Percentiles rank a stretch among this genome's conserved stretches.
phyloP scores from a whole-genome alignment of 1,140 invertebrate species.

The Conus betulinus region DNA sequence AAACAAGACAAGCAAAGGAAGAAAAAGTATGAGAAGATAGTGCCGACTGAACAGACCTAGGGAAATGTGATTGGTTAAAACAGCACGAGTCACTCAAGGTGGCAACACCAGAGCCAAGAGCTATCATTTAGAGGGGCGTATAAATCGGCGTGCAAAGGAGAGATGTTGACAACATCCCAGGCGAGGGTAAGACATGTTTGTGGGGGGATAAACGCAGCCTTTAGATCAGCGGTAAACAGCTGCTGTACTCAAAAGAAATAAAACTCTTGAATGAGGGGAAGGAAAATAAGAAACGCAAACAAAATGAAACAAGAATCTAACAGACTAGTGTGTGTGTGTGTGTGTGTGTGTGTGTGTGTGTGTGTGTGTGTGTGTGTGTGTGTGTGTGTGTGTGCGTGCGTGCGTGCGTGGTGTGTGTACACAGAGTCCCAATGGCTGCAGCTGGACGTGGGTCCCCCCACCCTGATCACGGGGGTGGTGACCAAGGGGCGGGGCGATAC shows the following conservation, averaged over 20 bases:
- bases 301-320: neutral
- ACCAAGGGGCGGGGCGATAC: conserved; percentile 79
- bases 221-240: too few relatives aligned
- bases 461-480: conserved; percentile 78
- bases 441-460: conserved; percentile 79
- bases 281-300: neutral
- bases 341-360: too few relatives aligned
- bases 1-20: too few relatives aligned
- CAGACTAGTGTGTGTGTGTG: too few relatives aligned
- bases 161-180: too few relatives aligned
- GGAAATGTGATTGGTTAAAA: too few relatives aligned
- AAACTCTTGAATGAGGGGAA: too few relatives aligned
- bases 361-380: neutral
- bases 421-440: conserved; percentile 80
- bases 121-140: neutral
- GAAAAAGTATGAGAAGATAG: too few relatives aligned
- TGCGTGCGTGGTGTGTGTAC: neutral
- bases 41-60: too few relatives aligned
- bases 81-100: too few relatives aligned
- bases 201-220: neutral
- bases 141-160: neutral
- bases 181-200: neutral
- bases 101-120: too few relatives aligned
- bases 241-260: too few relatives aligned
- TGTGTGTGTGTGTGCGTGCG: neutral